Base-by-base conservation (phyloP, 2,797 vertebrate species). In the Toxotes lorentzi region DNA sequence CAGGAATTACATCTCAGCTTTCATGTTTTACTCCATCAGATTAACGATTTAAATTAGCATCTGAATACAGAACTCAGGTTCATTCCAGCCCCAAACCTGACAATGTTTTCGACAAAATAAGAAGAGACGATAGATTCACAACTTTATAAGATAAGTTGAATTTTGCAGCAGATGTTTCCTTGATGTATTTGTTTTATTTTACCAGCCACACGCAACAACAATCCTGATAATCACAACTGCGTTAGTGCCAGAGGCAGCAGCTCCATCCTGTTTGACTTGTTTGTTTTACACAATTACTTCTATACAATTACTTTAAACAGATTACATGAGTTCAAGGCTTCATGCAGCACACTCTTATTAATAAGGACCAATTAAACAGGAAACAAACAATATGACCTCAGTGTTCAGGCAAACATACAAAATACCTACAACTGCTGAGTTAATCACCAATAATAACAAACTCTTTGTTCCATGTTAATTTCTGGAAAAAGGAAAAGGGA, bases 321-420 rank as follows among this genome's bases (percentile, higher is more conserved):
- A 27, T 56, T 23, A 21, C 32, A 47, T n/a, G 56, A 53, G 35
- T 53, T 32, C 43, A 35, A 41, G 19, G 21, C 70, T 43, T 63
- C 19, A 47, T 14, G 19, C 27, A 32, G 24, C 16, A 10, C 24
- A 2, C 30, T 30, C 34, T 27, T 32, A 38, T 54, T 50, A 56
- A 77, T 41, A 50, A 63, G 58, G 38, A 32, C 47, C 17, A 66
- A 57, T 79, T 73, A 51, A 63, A 61, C 60, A 40, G 24, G 8
- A 59, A 27, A 43, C 23, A n/a, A 54, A 69, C 40, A 32, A 27
- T 6, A 3, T 19, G 32, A 56, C 14, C 23, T 60, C 21, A 14
- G 64, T 27, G 56, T 47, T 45, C 30, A 60, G 47, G 16, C 35
- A 27, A 43, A 43, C 30, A 50, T n/a, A 9, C 21, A 24, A 47